Conservation (phyloP, 2,113 vertebrate species). For the Hypocryptadius cinnamomeus region DNA sequence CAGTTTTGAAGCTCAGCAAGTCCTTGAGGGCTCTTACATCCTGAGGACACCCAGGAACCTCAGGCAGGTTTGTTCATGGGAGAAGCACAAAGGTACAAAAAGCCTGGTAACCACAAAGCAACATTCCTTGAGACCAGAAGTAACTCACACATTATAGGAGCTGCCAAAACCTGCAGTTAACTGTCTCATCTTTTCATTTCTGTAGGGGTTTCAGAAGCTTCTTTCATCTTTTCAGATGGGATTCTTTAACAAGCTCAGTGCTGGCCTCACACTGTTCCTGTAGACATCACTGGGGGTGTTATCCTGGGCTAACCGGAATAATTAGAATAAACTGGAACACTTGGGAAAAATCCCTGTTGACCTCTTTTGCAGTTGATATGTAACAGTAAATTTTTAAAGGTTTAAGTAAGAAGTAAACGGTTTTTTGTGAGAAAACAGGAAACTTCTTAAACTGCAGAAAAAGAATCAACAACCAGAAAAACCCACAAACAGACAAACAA, state of each 20-base stretch:
- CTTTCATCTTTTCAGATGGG: conserved; percentile 29
- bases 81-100: not conserved
- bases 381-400: not conserved
- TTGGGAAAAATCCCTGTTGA: not conserved
- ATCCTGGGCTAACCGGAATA: not conserved
- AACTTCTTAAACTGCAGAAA: not conserved
- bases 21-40: not conserved
- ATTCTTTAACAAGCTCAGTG: not conserved
- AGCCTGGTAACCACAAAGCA: not conserved
- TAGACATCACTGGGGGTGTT: not conserved
- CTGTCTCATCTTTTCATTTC: not conserved
- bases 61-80: not conserved
- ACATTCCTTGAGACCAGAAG: not conserved
- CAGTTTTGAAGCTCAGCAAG: not conserved
- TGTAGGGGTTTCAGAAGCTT: conserved; percentile 14
- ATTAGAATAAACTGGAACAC: not conserved
- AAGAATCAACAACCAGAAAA: not conserved
- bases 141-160: not conserved
- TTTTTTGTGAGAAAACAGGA: not conserved
- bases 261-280: not conserved
- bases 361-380: not conserved
- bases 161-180: not conserved
- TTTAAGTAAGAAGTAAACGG: not conserved
- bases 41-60: not conserved
- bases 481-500: not conserved